phyloP scores from a whole-genome alignment of 2,888 invertebrate genomes.

The Mythimna vitellina region DNA sequence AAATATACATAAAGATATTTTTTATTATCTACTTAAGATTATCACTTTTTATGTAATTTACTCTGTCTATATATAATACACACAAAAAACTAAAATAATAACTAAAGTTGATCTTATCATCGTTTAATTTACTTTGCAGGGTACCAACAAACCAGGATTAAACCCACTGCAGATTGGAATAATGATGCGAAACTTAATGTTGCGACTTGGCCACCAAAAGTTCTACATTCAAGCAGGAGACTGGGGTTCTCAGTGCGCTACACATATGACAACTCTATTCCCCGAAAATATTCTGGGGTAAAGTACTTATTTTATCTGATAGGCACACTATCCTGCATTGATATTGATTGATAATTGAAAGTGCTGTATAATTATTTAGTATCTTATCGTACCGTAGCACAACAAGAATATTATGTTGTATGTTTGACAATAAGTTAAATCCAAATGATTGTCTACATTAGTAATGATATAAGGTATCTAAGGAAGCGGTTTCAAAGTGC shows the following conservation, averaged over 20 bases:
- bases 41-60: neutral
- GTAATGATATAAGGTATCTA: neutral
- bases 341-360: neutral
- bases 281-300: conserved; percentile 90
- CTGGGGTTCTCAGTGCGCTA: conserved; percentile 93
- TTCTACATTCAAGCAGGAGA: conserved; percentile 95
- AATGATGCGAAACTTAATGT: conserved; percentile 93
- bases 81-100: neutral
- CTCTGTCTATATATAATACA: neutral
- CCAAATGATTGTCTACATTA: neutral
- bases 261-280: conserved; percentile 91
- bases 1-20: neutral
- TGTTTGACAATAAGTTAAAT: neutral
- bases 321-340: neutral
- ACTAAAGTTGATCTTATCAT: neutral
- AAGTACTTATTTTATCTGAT: conserved; percentile 45
- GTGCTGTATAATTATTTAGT: neutral
- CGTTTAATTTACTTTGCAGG: conserved; percentile 75
- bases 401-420: conserved; percentile 7
- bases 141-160: conserved; percentile 91
- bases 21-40: neutral
- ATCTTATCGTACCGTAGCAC: conserved; percentile 24
- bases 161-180: conserved; percentile 91
- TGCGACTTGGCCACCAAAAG: conserved; percentile 91
- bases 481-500: conserved; percentile 1